Evolutionary conservation across 1,140 invertebrate species (phyloP).

Genomic region (Philopotamus ludificatus): DNA sequence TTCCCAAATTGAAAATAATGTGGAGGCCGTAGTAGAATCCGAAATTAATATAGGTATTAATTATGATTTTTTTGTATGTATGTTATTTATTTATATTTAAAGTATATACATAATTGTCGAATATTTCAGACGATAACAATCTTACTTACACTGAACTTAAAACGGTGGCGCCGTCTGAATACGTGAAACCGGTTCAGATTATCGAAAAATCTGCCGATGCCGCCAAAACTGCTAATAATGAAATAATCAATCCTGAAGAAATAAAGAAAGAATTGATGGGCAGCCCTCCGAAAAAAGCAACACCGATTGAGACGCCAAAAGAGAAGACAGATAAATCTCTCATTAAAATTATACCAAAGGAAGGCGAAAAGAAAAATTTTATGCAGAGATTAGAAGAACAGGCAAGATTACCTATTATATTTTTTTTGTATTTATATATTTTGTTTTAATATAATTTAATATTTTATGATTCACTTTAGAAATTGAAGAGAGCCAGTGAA

Average conservation of each 20-base stretch:
- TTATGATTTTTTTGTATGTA: not conserved
- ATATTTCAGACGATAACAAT: constrained; percentile 47
- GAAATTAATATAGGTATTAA: not conserved
- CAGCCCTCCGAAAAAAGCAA: not conserved
- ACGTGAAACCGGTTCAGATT: constrained; percentile 8
- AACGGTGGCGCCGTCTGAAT: constrained; percentile 42
- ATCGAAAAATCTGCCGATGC: constrained; percentile 4
- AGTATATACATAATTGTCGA: constrained; percentile 40
- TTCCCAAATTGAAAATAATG: no score
- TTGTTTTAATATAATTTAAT: not conserved
- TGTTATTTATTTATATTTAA: not conserved
- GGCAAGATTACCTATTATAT: not conserved
- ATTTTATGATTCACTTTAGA: not conserved
- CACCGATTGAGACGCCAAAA: not conserved
- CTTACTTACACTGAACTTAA: constrained; percentile 44
- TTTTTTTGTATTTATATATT: not conserved
- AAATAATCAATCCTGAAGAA: constrained; percentile 48
- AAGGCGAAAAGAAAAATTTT: no score
- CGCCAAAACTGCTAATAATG: constrained; percentile 37
- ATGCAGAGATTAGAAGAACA: no score
- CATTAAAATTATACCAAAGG: not conserved
- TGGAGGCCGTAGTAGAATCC: no score
- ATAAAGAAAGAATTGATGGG: constrained; percentile 42
- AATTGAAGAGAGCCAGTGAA: not conserved
- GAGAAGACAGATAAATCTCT: not conserved